These are phyloP conservation scores for Apogon talboti DNA, from an alignment of 2,797 vertebrate genomes.

Conservation along the genomic window DNA sequence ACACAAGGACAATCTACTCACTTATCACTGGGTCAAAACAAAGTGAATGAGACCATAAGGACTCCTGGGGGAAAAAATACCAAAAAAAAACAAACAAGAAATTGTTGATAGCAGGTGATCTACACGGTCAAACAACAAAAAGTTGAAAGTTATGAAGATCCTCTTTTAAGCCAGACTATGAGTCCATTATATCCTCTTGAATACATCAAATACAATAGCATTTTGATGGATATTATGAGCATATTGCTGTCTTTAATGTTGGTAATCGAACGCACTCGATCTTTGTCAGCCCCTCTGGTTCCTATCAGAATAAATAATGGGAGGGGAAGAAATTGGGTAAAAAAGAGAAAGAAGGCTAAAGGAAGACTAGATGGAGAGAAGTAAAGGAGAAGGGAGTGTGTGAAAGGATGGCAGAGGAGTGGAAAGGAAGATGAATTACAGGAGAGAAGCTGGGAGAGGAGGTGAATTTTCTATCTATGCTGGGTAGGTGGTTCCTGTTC, in stretches of 20 bases:
- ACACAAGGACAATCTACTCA: too few relatives aligned
- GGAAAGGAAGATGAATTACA: constrained; percentile 46
- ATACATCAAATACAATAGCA: not conserved
- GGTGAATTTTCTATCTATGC: constrained; percentile 39
- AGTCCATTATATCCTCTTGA: not conserved
- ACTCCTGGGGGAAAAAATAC: too few relatives aligned
- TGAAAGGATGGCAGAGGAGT: constrained; percentile 9
- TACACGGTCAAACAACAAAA: not conserved
- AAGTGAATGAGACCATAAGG: too few relatives aligned
- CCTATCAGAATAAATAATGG: not conserved
- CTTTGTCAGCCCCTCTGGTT: constrained; percentile 2
- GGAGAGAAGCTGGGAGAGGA: constrained; percentile 23
- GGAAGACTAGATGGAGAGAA: not conserved
- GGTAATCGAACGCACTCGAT: constrained; percentile 3
- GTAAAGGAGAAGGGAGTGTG: not conserved
- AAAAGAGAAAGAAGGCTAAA: not conserved
- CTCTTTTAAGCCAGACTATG: not conserved
- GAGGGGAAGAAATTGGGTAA: not conserved
- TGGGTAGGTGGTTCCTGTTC: constrained; percentile 53
- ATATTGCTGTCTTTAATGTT: not conserved
- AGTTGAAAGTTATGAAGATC: not conserved
- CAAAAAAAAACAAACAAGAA: too few relatives aligned
- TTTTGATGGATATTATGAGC: constrained; percentile 8
- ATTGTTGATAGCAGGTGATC: not conserved
- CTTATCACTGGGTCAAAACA: too few relatives aligned